A percentile compares a stretch with the other conserved stretches of the same genome.
phyloP scores from a whole-genome alignment of 2,888 invertebrate genomes.

The Baccha elongata region DNA sequence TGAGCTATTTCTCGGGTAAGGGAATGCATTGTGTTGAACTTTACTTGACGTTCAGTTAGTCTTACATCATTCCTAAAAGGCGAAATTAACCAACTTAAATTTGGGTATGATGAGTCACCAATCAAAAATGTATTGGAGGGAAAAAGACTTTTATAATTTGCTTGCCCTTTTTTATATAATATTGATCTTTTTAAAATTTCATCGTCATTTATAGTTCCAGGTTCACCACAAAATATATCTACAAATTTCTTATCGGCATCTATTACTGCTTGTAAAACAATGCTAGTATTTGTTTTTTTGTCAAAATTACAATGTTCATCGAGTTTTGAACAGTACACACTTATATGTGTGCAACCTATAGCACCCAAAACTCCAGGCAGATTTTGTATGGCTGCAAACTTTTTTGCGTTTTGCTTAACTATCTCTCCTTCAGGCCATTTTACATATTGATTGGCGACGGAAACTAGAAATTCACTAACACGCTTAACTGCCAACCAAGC shows the following conservation, averaged over 20 bases:
- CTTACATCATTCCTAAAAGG: background rate
- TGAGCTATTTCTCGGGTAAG: background rate
- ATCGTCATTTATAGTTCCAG: background rate
- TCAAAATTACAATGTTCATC: background rate
- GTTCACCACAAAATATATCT: background rate
- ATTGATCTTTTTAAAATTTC: background rate
- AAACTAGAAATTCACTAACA: background rate
- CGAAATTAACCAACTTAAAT: background rate
- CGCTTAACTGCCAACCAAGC: constrained; percentile 5
- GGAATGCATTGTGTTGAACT: background rate
- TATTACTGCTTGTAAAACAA: background rate
- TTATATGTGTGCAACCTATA: background rate
- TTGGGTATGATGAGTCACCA: background rate
- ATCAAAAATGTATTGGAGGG: background rate
- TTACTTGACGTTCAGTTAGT: background rate
- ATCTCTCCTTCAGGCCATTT: background rate
- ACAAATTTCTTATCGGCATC: background rate
- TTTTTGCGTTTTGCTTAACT: background rate
- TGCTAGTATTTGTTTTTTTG: background rate
- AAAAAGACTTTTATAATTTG: background rate
- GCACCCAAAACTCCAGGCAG: constrained; percentile 8
- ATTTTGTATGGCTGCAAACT: background rate
- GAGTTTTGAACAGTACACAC: background rate
- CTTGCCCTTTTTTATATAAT: background rate
- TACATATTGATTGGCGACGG: background rate